Evolutionary conservation across 2,888 invertebrate genomes (phyloP).

Genomic region (Tachina grossa): DNA sequence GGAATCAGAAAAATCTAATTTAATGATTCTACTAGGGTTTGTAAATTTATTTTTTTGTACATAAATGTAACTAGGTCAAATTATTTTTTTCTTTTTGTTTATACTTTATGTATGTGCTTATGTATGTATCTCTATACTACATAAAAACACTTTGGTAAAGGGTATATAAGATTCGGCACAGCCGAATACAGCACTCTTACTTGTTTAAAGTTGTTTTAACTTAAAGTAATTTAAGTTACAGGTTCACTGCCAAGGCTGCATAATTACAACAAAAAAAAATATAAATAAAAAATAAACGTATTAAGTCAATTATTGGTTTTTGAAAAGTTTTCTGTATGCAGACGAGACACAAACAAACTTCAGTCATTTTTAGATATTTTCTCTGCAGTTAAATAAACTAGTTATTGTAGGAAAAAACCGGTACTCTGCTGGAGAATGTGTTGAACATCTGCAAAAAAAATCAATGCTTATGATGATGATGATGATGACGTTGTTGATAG

Average conservation of each 20-base stretch:
- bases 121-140: too few species aligned
- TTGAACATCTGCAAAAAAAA: background rate
- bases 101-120: too few species aligned
- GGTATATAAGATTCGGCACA: too few species aligned
- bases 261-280: background rate
- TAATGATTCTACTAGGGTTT: too few species aligned
- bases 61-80: too few species aligned
- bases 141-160: too few species aligned
- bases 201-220: too few species aligned
- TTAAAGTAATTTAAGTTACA: conserved; percentile 36
- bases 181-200: too few species aligned
- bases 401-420: conserved; percentile 24
- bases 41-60: too few species aligned
- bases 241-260: conserved; percentile 64
- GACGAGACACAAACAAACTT: background rate
- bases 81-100: too few species aligned
- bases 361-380: conserved; percentile 20
- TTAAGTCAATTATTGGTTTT: conserved; percentile 22
- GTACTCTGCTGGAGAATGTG: background rate
- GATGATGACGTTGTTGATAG: too few species aligned
- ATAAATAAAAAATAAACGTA: background rate
- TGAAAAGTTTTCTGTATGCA: conserved; percentile 3
- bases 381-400: conserved; percentile 18
- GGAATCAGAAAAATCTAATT: too few species aligned
- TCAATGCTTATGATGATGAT: background rate